Evolutionary conservation across 2,888 invertebrate species (phyloP).

Genomic region (Drepana falcataria): DNA sequence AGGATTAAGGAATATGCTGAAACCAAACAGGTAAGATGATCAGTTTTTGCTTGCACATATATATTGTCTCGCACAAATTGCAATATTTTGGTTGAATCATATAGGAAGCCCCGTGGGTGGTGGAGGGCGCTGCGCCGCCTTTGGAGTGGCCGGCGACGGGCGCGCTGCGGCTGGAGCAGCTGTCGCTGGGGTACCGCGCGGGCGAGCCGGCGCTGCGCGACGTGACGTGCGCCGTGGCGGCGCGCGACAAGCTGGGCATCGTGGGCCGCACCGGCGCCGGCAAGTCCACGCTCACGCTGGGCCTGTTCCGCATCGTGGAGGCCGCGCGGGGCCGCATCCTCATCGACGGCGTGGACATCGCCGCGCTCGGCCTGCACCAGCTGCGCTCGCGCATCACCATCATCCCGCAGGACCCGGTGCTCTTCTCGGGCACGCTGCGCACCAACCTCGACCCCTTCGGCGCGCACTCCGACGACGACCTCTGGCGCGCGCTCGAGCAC

Average conservation of each 20-base stretch:
- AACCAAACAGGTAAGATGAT: conserved; percentile 80
- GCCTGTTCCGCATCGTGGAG: conserved; percentile 93
- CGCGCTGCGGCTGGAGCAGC: conserved; percentile 87
- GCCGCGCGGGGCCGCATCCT: conserved; percentile 87
- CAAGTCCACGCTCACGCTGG: conserved; percentile 92
- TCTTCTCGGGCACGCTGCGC: conserved; percentile 94
- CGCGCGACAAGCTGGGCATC: conserved; percentile 94
- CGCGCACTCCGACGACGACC: conserved; percentile 85
- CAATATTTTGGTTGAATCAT: not conserved
- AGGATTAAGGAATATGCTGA: conserved; percentile 97
- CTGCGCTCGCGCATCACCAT: conserved; percentile 91
- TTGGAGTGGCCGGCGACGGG: conserved; percentile 90
- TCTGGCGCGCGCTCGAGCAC: conserved; percentile 93
- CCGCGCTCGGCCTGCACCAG: conserved; percentile 90
- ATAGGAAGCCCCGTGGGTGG: not conserved
- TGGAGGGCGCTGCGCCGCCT: conserved; percentile 63
- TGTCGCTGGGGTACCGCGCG: conserved; percentile 91
- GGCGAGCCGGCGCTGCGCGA: conserved; percentile 92
- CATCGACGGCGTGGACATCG: conserved; percentile 91
- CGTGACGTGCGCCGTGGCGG: conserved; percentile 86
- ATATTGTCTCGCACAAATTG: too few relatives aligned
- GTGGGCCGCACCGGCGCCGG: conserved; percentile 95
- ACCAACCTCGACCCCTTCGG: conserved; percentile 96
- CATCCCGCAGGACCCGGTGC: conserved; percentile 95
- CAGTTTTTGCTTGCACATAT: not conserved